A percentile compares a stretch with the other conserved stretches of the same genome.
phyloP scores from a whole-genome alignment of 2,888 invertebrate genomes.

The Drosophila aldrichi region DNA sequence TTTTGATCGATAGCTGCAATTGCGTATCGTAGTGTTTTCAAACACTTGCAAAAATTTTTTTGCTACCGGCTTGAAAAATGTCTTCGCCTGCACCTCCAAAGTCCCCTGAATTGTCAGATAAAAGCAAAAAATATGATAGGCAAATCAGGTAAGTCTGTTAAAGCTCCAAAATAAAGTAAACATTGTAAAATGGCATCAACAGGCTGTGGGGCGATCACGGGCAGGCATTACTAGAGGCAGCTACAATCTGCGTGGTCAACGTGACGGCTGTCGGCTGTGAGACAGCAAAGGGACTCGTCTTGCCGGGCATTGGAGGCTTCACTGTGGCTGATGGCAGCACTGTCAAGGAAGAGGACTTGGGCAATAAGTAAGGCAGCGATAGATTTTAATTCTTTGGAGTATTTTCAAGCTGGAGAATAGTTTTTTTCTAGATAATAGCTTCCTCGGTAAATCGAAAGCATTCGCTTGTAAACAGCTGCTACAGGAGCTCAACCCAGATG shows the following conservation, averaged over 20 bases:
- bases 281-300: conserved; percentile 95
- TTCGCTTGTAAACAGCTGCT: conserved; percentile 93
- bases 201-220: conserved; percentile 99
- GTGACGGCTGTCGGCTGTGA: conserved; percentile 97
- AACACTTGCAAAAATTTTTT: conserved; percentile 49
- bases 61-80: conserved; percentile 77
- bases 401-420: conserved; percentile 84
- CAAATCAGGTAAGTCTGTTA: conserved; percentile 87
- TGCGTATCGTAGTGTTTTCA: conserved; percentile 12
- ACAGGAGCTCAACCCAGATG: conserved; percentile 96
- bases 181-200: conserved; percentile 6
- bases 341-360: conserved; percentile 95
- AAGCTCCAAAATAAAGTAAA: not conserved
- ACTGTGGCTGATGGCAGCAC: conserved; percentile 95
- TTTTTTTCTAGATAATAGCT: conserved; percentile 95
- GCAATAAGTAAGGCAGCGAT: conserved; percentile 90
- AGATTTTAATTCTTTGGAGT: not conserved
- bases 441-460: conserved; percentile 93
- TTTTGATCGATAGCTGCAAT: conserved; percentile 30
- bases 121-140: conserved; percentile 91
- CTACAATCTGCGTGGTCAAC: conserved; percentile 96
- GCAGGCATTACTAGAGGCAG: conserved; percentile 93
- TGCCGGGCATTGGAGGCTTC: conserved; percentile 96
- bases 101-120: conserved; percentile 89
- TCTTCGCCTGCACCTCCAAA: conserved; percentile 86